phyloP scores from a whole-genome alignment of 2,888 invertebrate genomes.

The Diplolepis rosae region DNA sequence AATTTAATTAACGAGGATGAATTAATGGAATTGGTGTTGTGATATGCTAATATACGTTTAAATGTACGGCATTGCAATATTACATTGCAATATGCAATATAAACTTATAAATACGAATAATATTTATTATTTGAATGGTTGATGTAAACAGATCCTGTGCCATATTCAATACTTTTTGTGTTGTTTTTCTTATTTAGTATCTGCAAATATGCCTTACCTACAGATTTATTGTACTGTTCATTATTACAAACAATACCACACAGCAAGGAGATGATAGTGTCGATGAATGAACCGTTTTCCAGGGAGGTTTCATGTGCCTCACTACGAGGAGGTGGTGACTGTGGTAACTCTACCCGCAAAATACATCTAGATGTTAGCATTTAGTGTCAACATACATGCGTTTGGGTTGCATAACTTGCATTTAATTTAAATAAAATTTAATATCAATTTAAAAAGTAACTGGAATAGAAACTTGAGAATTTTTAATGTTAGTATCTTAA shows the following conservation, averaged over 20 bases:
- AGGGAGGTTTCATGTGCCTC: slow-evolving; percentile 64
- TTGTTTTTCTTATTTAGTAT: not conserved
- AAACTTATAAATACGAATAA: not conserved
- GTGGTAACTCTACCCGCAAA: slow-evolving; percentile 69
- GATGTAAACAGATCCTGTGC: not conserved
- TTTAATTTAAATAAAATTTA: not conserved
- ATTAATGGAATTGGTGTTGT: not conserved
- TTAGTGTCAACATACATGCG: slow-evolving; percentile 59
- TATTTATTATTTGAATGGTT: not conserved
- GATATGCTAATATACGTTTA: no score
- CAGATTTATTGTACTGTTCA: slow-evolving; percentile 67
- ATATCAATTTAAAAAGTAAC: slow-evolving; percentile 19
- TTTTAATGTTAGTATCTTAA: not conserved
- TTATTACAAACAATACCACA: slow-evolving; percentile 72
- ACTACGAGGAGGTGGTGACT: slow-evolving; percentile 62
- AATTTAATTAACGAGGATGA: not conserved
- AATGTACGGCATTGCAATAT: no score
- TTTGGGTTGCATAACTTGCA: slow-evolving; percentile 51
- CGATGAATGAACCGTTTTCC: slow-evolving; percentile 70
- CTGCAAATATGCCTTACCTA: slow-evolving; percentile 64
- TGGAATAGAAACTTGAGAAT: not conserved
- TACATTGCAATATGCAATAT: no score
- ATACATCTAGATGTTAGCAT: slow-evolving; percentile 67
- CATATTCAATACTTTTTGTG: not conserved
- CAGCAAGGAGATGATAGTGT: slow-evolving; percentile 71